Evolutionary conservation across 1,140 invertebrate genomes (phyloP), one percentile per base, ranked within the genome.

Genomic region (Drosophila parvula): DNA sequence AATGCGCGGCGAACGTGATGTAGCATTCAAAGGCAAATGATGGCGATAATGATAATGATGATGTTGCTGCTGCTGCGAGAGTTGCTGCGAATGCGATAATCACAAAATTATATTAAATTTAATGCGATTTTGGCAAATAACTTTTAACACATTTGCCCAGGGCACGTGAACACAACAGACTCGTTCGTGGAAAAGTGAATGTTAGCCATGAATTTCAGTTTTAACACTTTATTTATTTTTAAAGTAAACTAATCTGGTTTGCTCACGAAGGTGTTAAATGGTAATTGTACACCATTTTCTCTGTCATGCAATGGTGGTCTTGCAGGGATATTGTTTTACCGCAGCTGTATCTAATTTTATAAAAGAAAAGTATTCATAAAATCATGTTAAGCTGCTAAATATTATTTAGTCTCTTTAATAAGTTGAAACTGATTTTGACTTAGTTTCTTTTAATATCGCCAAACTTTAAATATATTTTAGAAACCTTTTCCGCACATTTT

Each of bases 1-100:
- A 71, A 61, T 57, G 34, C 58, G 68, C 64, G 67, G 79, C 79
- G 83, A 83, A 86, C 83, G 82, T 86, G 82, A 76, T 88, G 82
- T 45, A 63, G 81, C 79, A 68, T 75, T 81, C 82, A 74, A 74
- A 71, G 45, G 48, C 57, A 48, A 63, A 69, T 55, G 34, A 43
- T 48, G 67, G 40, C 59, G 44, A 69, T 65, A 58, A 58, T 59
- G 55, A 51, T 65, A 48, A 73, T 58, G 61, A 73, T 58, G 61
- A 53, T 48, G 51, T 63, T 43, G 48, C 50, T 41, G 38, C 45
- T 30, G 57, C 5, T 27, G 53, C 16, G 41, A 68, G 48, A 60
- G 63, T 58, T 48, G 64, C 53, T 48, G 64, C 41, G 41, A 78
- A 85, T 82, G 76, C 73, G 83, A 56, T 88, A 86, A 86, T 79